Percentiles rank a stretch among this genome's conserved stretches.
These are phyloP conservation scores for Oncorhynchus gorbuscha DNA, from an alignment of 2,113 vertebrate species.

Conservation along the genomic window DNA sequence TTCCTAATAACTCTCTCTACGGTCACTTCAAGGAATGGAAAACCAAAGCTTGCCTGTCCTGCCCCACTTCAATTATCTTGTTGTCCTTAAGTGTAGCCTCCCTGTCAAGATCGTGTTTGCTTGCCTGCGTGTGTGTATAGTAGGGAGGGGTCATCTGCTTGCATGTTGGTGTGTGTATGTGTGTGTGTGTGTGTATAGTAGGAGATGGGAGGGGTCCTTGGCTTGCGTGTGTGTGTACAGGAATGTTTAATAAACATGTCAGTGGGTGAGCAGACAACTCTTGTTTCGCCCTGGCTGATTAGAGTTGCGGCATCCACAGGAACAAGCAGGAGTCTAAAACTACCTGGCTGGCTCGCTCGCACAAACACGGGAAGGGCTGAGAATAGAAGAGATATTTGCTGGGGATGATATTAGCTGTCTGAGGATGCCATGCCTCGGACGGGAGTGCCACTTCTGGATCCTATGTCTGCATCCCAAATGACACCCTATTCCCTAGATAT, in stretches of 20 bases:
- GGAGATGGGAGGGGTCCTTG: neutral
- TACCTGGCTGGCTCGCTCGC: constrained; percentile 15
- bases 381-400: neutral
- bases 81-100: constrained; percentile 9
- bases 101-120: neutral
- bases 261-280: neutral
- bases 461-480: too few species aligned
- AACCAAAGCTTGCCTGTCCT: neutral
- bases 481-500: too few species aligned
- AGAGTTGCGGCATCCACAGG: constrained; percentile 21
- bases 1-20: neutral
- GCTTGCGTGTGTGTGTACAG: constrained; percentile 4
- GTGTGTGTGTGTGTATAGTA: neutral
- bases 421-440: neutral
- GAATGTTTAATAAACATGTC: constrained; percentile 24
- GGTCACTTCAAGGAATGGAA: neutral
- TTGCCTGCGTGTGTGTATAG: constrained; percentile 3
- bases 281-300: constrained; percentile 38
- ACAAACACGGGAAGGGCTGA: neutral
- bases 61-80: constrained; percentile 4
- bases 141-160: neutral
- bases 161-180: neutral
- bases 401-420: neutral
- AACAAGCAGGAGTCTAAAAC: constrained; percentile 28
- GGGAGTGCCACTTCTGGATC: neutral